Percentiles rank a stretch among this genome's conserved stretches.
Evolutionary conservation across 2,888 invertebrate species (phyloP).

Genomic region (Noctua fimbriata): DNA sequence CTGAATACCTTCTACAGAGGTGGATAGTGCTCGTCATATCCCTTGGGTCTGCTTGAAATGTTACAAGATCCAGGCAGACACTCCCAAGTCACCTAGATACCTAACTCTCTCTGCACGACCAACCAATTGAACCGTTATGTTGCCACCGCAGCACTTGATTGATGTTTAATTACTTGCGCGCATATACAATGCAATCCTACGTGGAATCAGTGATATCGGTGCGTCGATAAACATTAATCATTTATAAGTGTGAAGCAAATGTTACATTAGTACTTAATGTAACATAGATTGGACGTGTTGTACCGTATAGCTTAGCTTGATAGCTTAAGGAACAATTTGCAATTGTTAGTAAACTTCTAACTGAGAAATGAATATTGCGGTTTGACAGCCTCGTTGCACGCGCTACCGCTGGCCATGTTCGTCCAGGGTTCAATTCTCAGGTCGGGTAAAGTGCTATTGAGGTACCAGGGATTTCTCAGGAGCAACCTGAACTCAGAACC

Average conservation of each 20-base stretch:
- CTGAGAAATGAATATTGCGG: background rate
- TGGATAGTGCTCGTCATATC: background rate
- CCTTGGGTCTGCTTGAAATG: constrained; percentile 27
- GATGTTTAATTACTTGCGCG: constrained; percentile 60
- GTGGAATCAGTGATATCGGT: constrained; percentile 26
- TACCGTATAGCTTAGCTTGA: background rate
- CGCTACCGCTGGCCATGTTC: background rate
- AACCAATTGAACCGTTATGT: constrained; percentile 36
- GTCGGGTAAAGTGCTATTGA: background rate
- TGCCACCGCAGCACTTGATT: constrained; percentile 51
- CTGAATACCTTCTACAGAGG: background rate
- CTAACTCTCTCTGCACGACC: constrained; percentile 1
- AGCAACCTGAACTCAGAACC: background rate
- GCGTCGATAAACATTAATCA: constrained; percentile 33
- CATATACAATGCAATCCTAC: constrained; percentile 39
- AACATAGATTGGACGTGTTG: background rate
- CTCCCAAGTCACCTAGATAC: constrained; percentile 23
- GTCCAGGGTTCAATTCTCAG: background rate
- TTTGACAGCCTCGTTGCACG: background rate
- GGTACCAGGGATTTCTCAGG: background rate
- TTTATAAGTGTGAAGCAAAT: constrained; percentile 28
- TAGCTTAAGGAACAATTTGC: background rate
- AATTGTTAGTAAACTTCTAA: background rate
- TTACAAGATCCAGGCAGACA: constrained; percentile 27
- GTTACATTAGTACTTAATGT: background rate